A percentile compares a stretch with the other conserved stretches of the same genome.
Conservation (phyloP, 2,888 invertebrate genomes). For the Hypolimnas misippus region DNA sequence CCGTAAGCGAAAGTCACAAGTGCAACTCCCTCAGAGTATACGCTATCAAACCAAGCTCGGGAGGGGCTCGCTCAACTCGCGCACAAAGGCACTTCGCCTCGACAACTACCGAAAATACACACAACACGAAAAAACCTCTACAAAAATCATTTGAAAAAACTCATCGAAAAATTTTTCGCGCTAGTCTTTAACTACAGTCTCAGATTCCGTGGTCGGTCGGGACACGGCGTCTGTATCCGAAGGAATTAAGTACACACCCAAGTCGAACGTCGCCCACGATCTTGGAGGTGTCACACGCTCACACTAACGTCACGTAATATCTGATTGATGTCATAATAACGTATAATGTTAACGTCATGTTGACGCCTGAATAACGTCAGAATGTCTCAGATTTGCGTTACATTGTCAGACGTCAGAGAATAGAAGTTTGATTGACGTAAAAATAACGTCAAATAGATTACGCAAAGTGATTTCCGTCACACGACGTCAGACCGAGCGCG, state of each 20-base stretch:
- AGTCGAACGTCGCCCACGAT: conserved; percentile 7
- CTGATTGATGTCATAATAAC: too few species aligned
- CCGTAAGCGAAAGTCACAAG: too few species aligned
- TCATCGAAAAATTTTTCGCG: conserved; percentile 74
- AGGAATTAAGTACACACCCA: conserved; percentile 49
- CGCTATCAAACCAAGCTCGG: conserved; percentile 33
- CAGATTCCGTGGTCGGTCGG: conserved; percentile 73
- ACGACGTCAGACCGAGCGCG: too few species aligned
- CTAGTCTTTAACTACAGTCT: conserved; percentile 81
- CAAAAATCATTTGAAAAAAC: conserved; percentile 73
- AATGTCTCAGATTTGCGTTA: too few species aligned
- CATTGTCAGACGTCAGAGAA: too few species aligned
- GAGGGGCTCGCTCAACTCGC: conserved; percentile 60
- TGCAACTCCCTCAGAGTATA: conserved; percentile 2
- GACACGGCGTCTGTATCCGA: conserved; percentile 65
- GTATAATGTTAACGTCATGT: not conserved
- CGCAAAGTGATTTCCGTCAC: too few species aligned
- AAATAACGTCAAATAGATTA: too few species aligned
- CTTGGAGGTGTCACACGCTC: too few species aligned
- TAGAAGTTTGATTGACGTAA: too few species aligned
- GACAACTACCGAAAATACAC: conserved; percentile 61
- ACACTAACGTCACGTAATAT: too few species aligned
- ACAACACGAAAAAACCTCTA: conserved; percentile 75
- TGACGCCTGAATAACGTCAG: too few species aligned
- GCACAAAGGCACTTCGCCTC: conserved; percentile 77